Conservation (phyloP, 2,113 vertebrate genomes). For the Varanus salvator region DNA sequence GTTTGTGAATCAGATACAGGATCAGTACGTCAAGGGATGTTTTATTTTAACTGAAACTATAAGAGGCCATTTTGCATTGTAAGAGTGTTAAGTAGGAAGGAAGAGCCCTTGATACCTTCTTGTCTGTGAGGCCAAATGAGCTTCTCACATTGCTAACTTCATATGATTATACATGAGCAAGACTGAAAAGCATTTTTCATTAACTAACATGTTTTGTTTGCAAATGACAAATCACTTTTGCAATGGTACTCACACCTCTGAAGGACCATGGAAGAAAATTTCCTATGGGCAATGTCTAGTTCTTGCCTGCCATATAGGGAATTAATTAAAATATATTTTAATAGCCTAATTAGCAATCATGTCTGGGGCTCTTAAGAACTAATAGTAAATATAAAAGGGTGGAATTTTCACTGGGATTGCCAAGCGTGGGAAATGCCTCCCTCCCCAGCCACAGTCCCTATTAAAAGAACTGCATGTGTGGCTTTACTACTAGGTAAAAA, state of each 20-base stretch:
- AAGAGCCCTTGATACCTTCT: neutral
- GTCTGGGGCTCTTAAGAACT: neutral
- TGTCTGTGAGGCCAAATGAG: neutral
- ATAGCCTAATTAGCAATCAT: neutral
- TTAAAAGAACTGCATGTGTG: neutral
- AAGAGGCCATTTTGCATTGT: neutral
- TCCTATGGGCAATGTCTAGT: neutral
- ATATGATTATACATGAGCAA: neutral
- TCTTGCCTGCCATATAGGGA: neutral
- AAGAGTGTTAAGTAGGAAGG: too few species aligned
- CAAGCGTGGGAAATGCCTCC: neutral
- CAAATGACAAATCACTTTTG: neutral
- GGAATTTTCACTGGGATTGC: neutral
- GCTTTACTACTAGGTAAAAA: neutral
- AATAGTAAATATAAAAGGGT: neutral
- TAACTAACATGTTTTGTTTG: neutral
- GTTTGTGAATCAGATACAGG: neutral
- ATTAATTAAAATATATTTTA: neutral
- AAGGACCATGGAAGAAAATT: neutral
- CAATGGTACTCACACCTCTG: neutral
- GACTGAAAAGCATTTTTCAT: neutral
- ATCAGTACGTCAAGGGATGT: neutral
- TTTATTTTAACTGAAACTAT: neutral
- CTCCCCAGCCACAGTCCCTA: neutral
- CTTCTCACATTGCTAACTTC: neutral